phyloP scores from a whole-genome alignment of 2,888 invertebrate genomes.

The Macaria liturata region DNA sequence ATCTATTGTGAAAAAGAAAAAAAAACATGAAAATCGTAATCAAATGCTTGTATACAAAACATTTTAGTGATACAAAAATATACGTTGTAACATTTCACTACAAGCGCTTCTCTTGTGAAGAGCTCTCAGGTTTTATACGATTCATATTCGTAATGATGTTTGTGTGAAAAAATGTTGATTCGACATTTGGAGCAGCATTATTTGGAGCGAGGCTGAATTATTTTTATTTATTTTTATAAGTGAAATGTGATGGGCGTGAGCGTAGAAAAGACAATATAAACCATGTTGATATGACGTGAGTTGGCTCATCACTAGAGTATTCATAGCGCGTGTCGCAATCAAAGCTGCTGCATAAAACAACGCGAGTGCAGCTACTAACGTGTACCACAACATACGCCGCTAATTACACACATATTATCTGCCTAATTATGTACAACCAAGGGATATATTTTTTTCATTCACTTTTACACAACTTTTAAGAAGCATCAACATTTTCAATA shows the following conservation, averaged over 20 bases:
- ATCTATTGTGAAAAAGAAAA: too few species aligned
- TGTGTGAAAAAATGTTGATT: conserved; percentile 7
- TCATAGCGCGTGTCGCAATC: conserved; percentile 14
- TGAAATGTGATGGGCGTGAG: conserved; percentile 13
- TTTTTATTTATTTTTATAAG: conserved; percentile 14
- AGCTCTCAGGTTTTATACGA: conserved; percentile 4
- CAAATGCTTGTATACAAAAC: too few species aligned
- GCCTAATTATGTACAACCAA: too few species aligned
- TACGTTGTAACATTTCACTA: not conserved
- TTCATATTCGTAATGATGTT: conserved; percentile 14
- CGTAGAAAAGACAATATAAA: conserved; percentile 5
- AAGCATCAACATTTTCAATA: too few species aligned
- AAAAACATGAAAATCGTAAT: too few species aligned
- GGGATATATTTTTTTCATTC: too few species aligned
- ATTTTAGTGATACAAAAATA: too few species aligned
- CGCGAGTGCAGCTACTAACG: conserved; percentile 9
- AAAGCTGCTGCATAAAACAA: conserved; percentile 14
- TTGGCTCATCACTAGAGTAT: conserved; percentile 12
- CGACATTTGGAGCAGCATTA: conserved; percentile 5
- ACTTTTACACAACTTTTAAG: too few species aligned
- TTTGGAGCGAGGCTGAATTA: conserved; percentile 9
- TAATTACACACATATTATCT: too few species aligned
- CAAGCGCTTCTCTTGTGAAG: not conserved
- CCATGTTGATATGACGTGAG: conserved; percentile 6
- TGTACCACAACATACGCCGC: not conserved